These are phyloP conservation scores for Diaphora mendica DNA, from an alignment of 2,888 invertebrate species.

Conservation along the genomic window DNA sequence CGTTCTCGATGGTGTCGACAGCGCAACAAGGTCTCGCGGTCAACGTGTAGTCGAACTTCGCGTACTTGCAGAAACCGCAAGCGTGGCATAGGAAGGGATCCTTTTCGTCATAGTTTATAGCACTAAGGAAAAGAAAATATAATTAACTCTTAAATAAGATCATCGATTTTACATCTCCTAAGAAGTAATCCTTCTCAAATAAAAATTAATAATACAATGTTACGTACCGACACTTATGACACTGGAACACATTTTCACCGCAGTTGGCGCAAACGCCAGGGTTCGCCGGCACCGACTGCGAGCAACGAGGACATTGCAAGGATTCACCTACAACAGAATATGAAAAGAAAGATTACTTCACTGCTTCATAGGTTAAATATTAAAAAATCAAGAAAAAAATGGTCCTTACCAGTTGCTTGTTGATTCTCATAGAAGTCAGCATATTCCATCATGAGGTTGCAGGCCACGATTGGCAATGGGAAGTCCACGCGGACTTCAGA, in stretches of 20 bases:
- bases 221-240: constrained; percentile 96
- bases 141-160: neutral
- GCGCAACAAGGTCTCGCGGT: constrained; percentile 97
- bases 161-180: too few relatives aligned
- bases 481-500: constrained; percentile 99
- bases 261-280: constrained; percentile 99
- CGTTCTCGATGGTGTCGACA: constrained; percentile 98
- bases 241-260: constrained; percentile 99
- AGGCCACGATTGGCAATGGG: constrained; percentile 98
- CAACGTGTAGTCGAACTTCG: constrained; percentile 98
- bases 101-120: constrained; percentile 99
- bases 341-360: neutral
- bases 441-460: constrained; percentile 99
- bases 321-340: constrained; percentile 88
- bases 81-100: constrained; percentile 99
- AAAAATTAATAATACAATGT: constrained; percentile 12
- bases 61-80: constrained; percentile 99
- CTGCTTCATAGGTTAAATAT: neutral
- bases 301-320: constrained; percentile 97
- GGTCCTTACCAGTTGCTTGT: constrained; percentile 90
- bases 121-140: constrained; percentile 85
- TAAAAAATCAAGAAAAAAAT: neutral
- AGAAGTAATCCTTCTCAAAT: neutral
- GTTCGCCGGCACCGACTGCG: constrained; percentile 98
- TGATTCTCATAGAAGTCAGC: constrained; percentile 99